These are phyloP conservation scores for Tenthredo distinguenda DNA, from an alignment of 2,888 invertebrate species.

Conservation along the genomic window DNA sequence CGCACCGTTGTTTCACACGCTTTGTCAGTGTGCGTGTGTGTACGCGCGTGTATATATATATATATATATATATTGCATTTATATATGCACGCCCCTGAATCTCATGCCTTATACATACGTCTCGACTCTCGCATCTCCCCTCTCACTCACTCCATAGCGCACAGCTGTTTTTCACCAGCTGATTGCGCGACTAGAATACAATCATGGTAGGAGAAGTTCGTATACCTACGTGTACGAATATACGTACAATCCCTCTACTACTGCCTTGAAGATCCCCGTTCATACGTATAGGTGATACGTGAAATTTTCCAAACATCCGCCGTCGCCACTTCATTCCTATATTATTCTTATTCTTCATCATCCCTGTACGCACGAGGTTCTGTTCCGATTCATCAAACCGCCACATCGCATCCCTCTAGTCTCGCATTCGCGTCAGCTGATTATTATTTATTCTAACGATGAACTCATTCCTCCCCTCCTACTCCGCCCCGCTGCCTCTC, in stretches of 20 bases:
- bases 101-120: constrained; percentile 4
- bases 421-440: constrained; percentile 12
- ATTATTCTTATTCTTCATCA: no score
- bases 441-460: constrained; percentile 29
- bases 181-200: constrained; percentile 37
- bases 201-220: neutral
- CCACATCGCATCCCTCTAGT: neutral
- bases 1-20: neutral
- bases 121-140: constrained; percentile 9
- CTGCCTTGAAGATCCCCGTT: no score
- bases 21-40: neutral
- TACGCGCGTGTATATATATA: neutral
- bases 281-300: no score
- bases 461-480: neutral
- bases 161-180: constrained; percentile 39
- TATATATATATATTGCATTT: neutral
- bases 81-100: neutral
- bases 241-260: neutral
- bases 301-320: no score
- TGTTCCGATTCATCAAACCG: no score
- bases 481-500: neutral
- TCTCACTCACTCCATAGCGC: constrained; percentile 18
- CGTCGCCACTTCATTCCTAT: no score
- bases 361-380: no score
- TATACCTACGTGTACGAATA: neutral